Percentiles rank a stretch among this genome's conserved stretches.
Evolutionary conservation across 1,140 invertebrate species (phyloP).

Genomic region (Orussus abietinus): DNA sequence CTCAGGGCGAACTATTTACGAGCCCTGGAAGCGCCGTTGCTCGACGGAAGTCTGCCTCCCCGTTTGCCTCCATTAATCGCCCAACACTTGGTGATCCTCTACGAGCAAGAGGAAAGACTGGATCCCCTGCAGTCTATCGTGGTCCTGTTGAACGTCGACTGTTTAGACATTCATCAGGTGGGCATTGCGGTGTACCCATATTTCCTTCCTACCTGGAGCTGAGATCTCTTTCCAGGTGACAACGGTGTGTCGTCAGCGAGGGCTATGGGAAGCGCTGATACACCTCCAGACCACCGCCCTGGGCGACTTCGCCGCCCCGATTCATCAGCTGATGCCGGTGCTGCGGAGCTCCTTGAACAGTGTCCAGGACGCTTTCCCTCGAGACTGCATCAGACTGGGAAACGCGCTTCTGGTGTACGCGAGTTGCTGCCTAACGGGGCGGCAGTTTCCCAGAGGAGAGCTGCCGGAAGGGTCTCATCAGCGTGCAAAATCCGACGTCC

Average conservation of each 20-base stretch:
- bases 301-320: slow-evolving; percentile 76
- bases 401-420: slow-evolving; percentile 90
- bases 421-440: slow-evolving; percentile 89
- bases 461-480: slow-evolving; percentile 68
- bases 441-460: slow-evolving; percentile 84
- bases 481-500: slow-evolving; percentile 73
- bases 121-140: slow-evolving; percentile 75
- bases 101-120: slow-evolving; percentile 55
- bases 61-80: slow-evolving; percentile 62
- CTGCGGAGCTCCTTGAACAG: slow-evolving; percentile 47
- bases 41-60: slow-evolving; percentile 53
- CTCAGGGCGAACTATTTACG: slow-evolving; percentile 50
- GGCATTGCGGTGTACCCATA: slow-evolving; percentile 7
- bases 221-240: slow-evolving; percentile 52
- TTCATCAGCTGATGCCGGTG: slow-evolving; percentile 71
- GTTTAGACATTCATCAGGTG: slow-evolving; percentile 85
- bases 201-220: not conserved
- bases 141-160: slow-evolving; percentile 76
- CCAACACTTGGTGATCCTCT: slow-evolving; percentile 64
- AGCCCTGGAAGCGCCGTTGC: slow-evolving; percentile 51
- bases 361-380: slow-evolving; percentile 31
- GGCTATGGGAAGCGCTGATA: slow-evolving; percentile 82
- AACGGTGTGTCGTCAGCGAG: slow-evolving; percentile 71
- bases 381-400: slow-evolving; percentile 63
- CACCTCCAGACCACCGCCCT: slow-evolving; percentile 86